Conservation (phyloP, 2,888 invertebrate species). For the Drosophila pseudotalamancana region DNA sequence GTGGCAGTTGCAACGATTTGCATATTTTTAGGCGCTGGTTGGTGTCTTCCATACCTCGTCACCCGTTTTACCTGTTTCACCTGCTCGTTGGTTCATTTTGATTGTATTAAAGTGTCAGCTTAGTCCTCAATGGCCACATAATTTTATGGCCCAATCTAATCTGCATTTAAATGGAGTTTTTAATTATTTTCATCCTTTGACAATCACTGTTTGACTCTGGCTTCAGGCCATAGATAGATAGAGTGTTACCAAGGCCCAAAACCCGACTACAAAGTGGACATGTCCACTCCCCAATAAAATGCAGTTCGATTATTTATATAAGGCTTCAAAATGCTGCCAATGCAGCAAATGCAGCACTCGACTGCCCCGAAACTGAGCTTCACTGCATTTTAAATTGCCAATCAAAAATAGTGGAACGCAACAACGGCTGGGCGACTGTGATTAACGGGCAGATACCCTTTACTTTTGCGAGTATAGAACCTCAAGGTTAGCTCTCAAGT, state of each 20-base stretch:
- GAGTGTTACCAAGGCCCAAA: conserved; percentile 25
- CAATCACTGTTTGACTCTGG: conserved; percentile 61
- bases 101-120: conserved; percentile 52
- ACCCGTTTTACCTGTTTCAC: not conserved
- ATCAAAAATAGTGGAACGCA: conserved; percentile 66
- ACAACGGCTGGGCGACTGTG: not conserved
- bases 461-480: no score
- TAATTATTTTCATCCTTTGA: conserved; percentile 79
- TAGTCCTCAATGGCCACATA: conserved; percentile 51
- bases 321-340: conserved; percentile 60
- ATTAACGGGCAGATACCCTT: conserved; percentile 13
- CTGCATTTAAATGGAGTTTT: conserved; percentile 80
- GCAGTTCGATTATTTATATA: conserved; percentile 78
- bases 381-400: conserved; percentile 72
- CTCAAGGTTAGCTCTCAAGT: no score
- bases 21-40: conserved; percentile 70
- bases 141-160: conserved; percentile 71
- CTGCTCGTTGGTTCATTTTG: conserved; percentile 47
- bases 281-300: conserved; percentile 54
- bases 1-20: conserved; percentile 47
- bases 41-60: no score
- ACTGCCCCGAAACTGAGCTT: conserved; percentile 32
- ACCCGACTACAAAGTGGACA: conserved; percentile 42
- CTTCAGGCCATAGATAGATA: conserved; percentile 23
- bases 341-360: conserved; percentile 19